phyloP scores from a whole-genome alignment of 1,140 invertebrate species.

The Vanessa tameamea region DNA sequence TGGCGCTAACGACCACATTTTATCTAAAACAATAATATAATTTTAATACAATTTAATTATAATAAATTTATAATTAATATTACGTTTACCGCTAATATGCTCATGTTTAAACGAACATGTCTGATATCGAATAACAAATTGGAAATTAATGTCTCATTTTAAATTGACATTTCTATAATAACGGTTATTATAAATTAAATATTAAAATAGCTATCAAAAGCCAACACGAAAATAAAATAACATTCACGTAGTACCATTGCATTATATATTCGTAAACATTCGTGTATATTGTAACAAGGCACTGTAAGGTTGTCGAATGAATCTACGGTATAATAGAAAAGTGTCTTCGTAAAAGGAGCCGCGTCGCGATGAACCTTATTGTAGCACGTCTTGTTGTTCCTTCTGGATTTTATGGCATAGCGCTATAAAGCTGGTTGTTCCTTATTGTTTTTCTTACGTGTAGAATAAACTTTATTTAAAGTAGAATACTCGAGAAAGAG shows the following conservation, averaged over 20 bases:
- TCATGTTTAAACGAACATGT: too few relatives aligned
- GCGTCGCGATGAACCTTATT: slow-evolving; percentile 46
- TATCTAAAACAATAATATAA: slow-evolving; percentile 51
- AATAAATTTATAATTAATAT: not conserved
- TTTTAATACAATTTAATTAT: not conserved
- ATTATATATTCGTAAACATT: slow-evolving; percentile 25
- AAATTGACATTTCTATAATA: too few relatives aligned
- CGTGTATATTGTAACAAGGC: slow-evolving; percentile 29
- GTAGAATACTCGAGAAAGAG: not conserved
- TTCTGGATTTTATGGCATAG: slow-evolving; percentile 44
- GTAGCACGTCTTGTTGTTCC: slow-evolving; percentile 41
- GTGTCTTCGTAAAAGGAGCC: slow-evolving; percentile 43
- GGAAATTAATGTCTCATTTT: too few relatives aligned
- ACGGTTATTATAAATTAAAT: too few relatives aligned
- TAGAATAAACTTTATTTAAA: slow-evolving; percentile 29
- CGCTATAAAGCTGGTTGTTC: slow-evolving; percentile 33
- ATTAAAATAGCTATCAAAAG: not conserved
- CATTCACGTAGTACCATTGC: slow-evolving; percentile 2
- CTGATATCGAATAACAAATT: too few relatives aligned
- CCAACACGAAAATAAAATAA: slow-evolving; percentile 9
- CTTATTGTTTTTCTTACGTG: slow-evolving; percentile 35
- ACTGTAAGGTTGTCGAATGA: slow-evolving; percentile 30
- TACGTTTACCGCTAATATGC: too few relatives aligned
- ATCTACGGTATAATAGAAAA: slow-evolving; percentile 44
- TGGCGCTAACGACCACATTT: slow-evolving; percentile 65